Percentiles rank a stretch among this genome's conserved stretches.
Evolutionary conservation across 2,888 invertebrate genomes (phyloP).

Genomic region (Ferrisia virgata): DNA sequence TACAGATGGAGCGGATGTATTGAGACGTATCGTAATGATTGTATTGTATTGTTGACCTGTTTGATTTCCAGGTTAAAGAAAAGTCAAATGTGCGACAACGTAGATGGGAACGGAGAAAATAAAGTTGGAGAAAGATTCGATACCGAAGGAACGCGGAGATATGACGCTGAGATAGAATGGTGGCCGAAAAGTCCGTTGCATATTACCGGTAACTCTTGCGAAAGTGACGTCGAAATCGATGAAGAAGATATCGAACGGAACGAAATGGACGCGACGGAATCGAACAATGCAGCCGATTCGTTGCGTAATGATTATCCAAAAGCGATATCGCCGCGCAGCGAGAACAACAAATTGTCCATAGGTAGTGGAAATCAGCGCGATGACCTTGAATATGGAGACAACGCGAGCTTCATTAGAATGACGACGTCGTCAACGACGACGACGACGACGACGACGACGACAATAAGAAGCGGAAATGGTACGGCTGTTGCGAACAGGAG

Average conservation of each 20-base stretch:
- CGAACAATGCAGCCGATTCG: background rate
- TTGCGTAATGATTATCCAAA: background rate
- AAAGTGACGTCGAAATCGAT: slow-evolving; percentile 44
- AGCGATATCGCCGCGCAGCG: background rate
- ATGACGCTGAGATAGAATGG: slow-evolving; percentile 44
- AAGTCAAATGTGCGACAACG: background rate
- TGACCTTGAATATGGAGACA: background rate
- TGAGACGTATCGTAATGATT: background rate
- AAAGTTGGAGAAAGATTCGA: background rate
- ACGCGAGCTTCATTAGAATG: background rate
- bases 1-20: too few species aligned
- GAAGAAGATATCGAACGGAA: slow-evolving; percentile 32
- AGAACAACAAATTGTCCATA: background rate
- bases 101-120: background rate
- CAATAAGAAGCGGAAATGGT: background rate
- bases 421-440: background rate
- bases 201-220: slow-evolving; percentile 10
- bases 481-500: background rate
- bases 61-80: slow-evolving; percentile 39
- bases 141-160: slow-evolving; percentile 3
- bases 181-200: slow-evolving; percentile 43
- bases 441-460: background rate
- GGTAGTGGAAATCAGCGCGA: background rate
- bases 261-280: background rate
- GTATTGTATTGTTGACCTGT: background rate